Conservation (phyloP, 1,140 invertebrate species). For the Drosophila cardini region DNA sequence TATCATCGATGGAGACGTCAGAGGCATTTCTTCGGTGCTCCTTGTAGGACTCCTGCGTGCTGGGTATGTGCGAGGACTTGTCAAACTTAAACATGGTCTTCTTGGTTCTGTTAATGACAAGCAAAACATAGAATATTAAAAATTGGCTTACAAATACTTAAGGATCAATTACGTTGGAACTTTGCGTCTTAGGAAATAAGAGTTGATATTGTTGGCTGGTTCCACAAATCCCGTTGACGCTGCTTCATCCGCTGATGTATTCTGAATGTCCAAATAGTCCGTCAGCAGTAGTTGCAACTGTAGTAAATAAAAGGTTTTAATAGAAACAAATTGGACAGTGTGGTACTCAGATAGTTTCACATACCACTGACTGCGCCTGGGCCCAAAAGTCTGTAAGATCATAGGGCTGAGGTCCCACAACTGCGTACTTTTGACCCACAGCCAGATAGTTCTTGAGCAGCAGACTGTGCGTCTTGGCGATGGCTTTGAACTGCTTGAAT, state of each 20-base stretch:
- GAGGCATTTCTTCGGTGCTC: slow-evolving; percentile 85
- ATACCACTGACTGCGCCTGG: slow-evolving; percentile 94
- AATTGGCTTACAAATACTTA: too few species aligned
- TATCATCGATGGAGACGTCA: slow-evolving; percentile 80
- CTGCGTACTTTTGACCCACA: slow-evolving; percentile 86
- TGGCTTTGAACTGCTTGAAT: slow-evolving; percentile 90
- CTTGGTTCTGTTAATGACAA: slow-evolving; percentile 62
- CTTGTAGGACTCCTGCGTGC: slow-evolving; percentile 86
- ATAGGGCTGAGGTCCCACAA: slow-evolving; percentile 87
- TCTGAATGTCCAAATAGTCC: slow-evolving; percentile 94
- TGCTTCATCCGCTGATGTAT: slow-evolving; percentile 87
- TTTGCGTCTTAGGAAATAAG: slow-evolving; percentile 86
- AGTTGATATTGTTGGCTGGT: slow-evolving; percentile 84
- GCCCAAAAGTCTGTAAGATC: slow-evolving; percentile 94
- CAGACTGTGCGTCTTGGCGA: slow-evolving; percentile 89
- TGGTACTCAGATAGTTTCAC: slow-evolving; percentile 62
- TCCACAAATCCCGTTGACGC: slow-evolving; percentile 87
- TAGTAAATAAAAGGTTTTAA: slow-evolving; percentile 49
- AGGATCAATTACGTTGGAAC: slow-evolving; percentile 85
- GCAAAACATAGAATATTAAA: background rate
- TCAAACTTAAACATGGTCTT: slow-evolving; percentile 91
- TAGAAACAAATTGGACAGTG: background rate
- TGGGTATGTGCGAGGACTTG: slow-evolving; percentile 89
- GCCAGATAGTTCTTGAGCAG: slow-evolving; percentile 88
- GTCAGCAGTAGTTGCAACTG: slow-evolving; percentile 92